phyloP scores from a whole-genome alignment of 2,113 vertebrate species.

The Machaerirhynchus nigripectus region DNA sequence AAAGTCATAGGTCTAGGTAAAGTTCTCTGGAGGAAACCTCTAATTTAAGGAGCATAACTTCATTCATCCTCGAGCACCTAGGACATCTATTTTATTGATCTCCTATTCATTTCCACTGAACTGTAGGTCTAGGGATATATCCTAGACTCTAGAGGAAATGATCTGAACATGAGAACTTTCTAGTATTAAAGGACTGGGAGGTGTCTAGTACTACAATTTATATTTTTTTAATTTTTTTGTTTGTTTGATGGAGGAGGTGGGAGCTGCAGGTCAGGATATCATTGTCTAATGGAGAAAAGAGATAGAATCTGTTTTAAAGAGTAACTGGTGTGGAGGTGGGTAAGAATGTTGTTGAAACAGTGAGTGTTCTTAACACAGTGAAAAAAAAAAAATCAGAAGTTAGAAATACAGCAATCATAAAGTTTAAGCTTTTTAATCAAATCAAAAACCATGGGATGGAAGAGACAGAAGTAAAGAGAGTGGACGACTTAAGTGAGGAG shows the following conservation, averaged over 20 bases:
- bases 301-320: background rate
- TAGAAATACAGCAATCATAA: background rate
- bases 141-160: background rate
- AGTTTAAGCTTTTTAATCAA: background rate
- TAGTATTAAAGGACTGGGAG: background rate
- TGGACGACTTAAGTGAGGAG: background rate
- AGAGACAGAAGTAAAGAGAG: background rate
- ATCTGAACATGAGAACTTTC: background rate
- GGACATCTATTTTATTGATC: background rate
- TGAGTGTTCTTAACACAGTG: background rate
- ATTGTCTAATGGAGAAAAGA: background rate
- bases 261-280: background rate
- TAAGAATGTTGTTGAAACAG: background rate
- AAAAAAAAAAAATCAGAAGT: background rate
- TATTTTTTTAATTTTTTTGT: too few species aligned
- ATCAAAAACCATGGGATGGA: background rate
- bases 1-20: background rate
- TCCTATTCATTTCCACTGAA: background rate
- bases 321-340: background rate
- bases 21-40: accelerated
- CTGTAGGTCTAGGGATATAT: background rate
- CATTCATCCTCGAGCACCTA: background rate
- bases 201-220: accelerated
- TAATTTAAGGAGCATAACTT: accelerated
- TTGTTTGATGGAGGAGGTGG: background rate